phyloP scores from a whole-genome alignment of 2,113 vertebrate species.

The Theropithecus gelada region DNA sequence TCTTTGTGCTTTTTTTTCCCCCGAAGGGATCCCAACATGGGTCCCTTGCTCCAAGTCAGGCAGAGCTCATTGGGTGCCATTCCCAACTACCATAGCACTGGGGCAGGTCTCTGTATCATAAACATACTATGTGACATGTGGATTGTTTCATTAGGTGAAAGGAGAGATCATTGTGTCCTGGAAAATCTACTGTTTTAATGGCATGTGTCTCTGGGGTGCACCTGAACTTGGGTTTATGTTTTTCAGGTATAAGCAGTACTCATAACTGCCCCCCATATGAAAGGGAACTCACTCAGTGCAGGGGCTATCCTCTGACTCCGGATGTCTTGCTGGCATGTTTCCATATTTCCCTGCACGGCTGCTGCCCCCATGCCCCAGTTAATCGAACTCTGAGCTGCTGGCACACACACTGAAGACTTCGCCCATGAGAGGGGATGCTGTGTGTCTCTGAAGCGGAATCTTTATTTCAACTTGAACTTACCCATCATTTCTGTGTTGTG shows the following conservation, averaged over 20 bases:
- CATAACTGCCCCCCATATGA: too few relatives aligned
- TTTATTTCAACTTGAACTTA: neutral
- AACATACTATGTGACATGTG: neutral
- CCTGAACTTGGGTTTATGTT: neutral
- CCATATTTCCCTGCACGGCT: neutral
- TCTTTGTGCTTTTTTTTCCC: fast-evolving
- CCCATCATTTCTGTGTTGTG: slow-evolving; percentile 66
- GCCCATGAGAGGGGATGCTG: neutral
- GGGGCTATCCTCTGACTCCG: too few relatives aligned
- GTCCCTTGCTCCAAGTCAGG: neutral
- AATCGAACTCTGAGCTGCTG: neutral
- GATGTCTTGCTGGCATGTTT: neutral
- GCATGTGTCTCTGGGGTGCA: neutral
- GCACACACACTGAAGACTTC: neutral
- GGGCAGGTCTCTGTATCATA: neutral
- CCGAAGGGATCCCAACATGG: neutral
- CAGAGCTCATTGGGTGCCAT: fast-evolving
- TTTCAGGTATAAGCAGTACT: neutral
- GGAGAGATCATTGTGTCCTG: too few relatives aligned
- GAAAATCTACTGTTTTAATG: neutral
- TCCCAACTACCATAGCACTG: too few relatives aligned
- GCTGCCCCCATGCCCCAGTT: too few relatives aligned
- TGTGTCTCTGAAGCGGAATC: slow-evolving; percentile 17
- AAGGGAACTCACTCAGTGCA: neutral
- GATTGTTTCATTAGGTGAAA: neutral